Base-by-base conservation (phyloP, 2,113 vertebrate species). In the Stercorarius parasiticus region DNA sequence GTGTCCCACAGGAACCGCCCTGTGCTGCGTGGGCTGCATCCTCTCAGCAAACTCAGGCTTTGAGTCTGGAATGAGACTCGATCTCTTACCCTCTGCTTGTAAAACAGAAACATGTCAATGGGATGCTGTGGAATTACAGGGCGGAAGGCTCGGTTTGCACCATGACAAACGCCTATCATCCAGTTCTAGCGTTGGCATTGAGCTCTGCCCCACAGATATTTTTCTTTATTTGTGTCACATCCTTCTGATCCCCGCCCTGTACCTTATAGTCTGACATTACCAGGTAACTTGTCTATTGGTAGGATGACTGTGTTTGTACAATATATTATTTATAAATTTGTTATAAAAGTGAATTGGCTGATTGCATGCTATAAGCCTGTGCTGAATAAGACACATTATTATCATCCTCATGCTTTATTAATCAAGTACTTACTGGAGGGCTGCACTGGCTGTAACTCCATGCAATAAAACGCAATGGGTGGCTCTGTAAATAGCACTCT, bases 381-480 rank as follows among this genome's bases (percentile, higher is more conserved):
- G 47, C 61, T 72, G 69, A 93, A 84, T 71, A 71, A 69, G 95
- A 72, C 34, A 64, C 2, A 0, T 76, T 61, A 76, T 82, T 66
- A 80, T 38, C 23, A 40, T 65, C 43, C 23, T 89, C 50, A 67
- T 69, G n/a, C 74, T 76, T 93, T 94, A 87, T 85, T 93, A 89
- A 64, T 71, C 69, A 79, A 22, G 49, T 29, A 40, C 40, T 76
- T 84, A 59, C 38, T 56, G 67, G 38, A 86, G 38, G 45, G 52
- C 47, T 90, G 55, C 50, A 62, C 42, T 82, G 50, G 52, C 67
- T 88, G 19, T 81, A 86, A 65, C 53, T 80, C 49, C 30, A 23
- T 49, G 49, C 43, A 59, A 19, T 82, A 87, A 84, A 95, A 64
- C 21, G 74, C 61, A 76, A 13, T 14, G 34, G 40, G 62, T 65